Percentiles rank a stretch among this genome's conserved stretches.
Conservation (phyloP, 2,113 vertebrate genomes). For the Dicrurus megarhynchus region DNA sequence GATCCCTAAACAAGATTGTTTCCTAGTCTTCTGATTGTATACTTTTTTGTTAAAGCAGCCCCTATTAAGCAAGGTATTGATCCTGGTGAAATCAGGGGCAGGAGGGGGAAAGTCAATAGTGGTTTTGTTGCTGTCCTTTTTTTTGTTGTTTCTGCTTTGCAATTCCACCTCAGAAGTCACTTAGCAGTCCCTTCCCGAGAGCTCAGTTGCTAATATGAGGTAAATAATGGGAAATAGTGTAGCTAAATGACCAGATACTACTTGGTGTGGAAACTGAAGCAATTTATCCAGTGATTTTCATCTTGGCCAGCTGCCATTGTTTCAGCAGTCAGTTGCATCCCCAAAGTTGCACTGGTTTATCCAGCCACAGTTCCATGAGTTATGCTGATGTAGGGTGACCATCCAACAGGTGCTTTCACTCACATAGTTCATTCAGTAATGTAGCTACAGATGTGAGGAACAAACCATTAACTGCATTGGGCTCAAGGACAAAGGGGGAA, state of each 20-base stretch:
- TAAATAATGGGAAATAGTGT: background rate
- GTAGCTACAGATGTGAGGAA: background rate
- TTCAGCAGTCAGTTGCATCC: background rate
- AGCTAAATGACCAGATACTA: background rate
- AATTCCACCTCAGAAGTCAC: background rate
- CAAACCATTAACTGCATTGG: background rate
- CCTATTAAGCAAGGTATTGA: background rate
- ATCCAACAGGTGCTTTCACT: background rate
- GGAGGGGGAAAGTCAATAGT: background rate
- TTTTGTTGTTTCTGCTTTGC: background rate
- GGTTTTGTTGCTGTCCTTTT: background rate
- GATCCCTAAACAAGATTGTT: background rate
- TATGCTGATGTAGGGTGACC: background rate
- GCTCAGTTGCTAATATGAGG: background rate
- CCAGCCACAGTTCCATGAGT: background rate
- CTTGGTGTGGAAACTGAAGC: background rate
- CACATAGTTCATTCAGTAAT: background rate
- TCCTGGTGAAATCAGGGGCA: background rate
- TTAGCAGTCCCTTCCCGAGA: background rate
- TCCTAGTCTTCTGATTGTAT: background rate
- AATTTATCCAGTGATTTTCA: background rate
- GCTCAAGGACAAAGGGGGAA: background rate
- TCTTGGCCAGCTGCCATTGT: background rate
- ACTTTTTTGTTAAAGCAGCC: background rate
- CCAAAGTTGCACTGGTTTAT: background rate